Base-by-base conservation (phyloP, 2,113 vertebrate genomes). In the Myocastor coypus region DNA sequence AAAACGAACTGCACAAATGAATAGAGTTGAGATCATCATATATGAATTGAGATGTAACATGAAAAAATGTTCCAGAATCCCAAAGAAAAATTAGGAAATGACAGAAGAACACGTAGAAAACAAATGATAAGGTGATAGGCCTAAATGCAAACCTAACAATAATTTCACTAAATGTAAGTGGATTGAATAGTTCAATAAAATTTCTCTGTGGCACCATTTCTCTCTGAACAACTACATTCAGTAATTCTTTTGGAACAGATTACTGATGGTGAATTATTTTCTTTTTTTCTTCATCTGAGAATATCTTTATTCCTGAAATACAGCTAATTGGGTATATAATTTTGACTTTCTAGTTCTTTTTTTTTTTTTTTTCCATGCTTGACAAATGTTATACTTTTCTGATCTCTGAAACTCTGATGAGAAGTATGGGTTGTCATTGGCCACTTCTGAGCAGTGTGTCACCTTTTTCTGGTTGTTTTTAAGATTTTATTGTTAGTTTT, bases 191-290 rank as follows among this genome's bases (percentile, higher is more conserved):
- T 73, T 6, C 16, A 64, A 28, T 64, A 37, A 66, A 69, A 19
- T 77, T 83, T 92, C 59, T 57, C 92, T 37, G 32, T 61, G 14
- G 26, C 55, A 42, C 69, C 34, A 82, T 75, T 94, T 87, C 32
- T 89, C 37, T 94, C 75, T 80, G 40, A 89, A 81, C 55, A 93
- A 86, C 19, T 83, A 75, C 57, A 37, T 87, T 81, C 80, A 82
- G 86, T 73, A 83, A 30, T 83, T 77, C 22, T 83, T 94, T 91
- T 82, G 73, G 42, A 91, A 24, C 5, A 77, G 28, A 22, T 73
- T 52, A 69, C n/a, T 86, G 66, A 90, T 16, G 17, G 64, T 77
- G 22, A 64, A 64, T 86, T 85, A 63, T 86, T 22, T 66, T 86
- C 0, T 28, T 22, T 37, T 91, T 91, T 91, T 94, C 8, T 46